These are phyloP conservation scores for Chrysina gloriosa DNA, from an alignment of 2,888 invertebrate species.

Conservation along the genomic window DNA sequence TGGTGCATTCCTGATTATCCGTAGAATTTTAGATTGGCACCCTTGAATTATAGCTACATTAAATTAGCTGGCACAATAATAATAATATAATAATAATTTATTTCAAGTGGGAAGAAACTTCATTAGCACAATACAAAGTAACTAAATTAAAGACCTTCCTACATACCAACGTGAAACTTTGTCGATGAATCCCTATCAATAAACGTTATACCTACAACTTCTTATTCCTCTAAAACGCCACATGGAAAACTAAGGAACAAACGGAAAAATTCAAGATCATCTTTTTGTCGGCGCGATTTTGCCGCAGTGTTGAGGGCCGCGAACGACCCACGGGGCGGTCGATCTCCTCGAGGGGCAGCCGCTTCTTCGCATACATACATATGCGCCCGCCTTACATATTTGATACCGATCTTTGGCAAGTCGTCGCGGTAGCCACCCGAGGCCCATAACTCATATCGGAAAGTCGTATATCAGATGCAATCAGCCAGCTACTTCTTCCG, in stretches of 20 bases:
- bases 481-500: conserved; percentile 55
- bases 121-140: no score
- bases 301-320: conserved; percentile 29
- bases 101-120: no score
- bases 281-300: conserved; percentile 25
- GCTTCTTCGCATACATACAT: conserved; percentile 39
- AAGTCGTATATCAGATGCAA: conserved; percentile 63
- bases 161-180: no score
- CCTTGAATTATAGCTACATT: no score
- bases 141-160: no score
- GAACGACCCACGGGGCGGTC: conserved; percentile 14
- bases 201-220: no score
- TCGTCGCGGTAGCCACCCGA: conserved; percentile 62
- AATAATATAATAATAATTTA: no score
- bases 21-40: no score
- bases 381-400: conserved; percentile 58
- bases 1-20: no score
- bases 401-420: conserved; percentile 64
- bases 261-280: conserved; percentile 27
- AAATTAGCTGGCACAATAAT: no score
- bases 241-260: not conserved
- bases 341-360: conserved; percentile 16
- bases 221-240: not conserved
- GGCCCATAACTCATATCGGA: conserved; percentile 65
- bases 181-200: no score